These are phyloP conservation scores for Norana najaformis DNA, from an alignment of 2,888 invertebrate genomes.

Conservation along the genomic window DNA sequence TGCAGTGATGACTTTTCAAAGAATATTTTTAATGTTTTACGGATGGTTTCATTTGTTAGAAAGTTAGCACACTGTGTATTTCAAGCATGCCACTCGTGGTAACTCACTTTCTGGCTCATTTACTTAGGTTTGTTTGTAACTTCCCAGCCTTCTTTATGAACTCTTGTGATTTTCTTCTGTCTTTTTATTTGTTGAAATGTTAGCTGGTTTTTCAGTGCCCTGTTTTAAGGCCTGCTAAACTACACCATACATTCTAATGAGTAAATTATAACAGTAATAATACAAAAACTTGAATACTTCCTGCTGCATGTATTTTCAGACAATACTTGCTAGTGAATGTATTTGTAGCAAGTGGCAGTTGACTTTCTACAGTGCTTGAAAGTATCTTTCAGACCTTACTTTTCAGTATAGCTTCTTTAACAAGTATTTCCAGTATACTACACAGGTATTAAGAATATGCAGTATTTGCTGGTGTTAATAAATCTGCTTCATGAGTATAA, in stretches of 20 bases:
- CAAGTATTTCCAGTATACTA: not conserved
- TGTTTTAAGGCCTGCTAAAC: too few relatives aligned
- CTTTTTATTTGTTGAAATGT: not conserved
- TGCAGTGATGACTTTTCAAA: not conserved
- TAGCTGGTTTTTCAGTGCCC: not conserved
- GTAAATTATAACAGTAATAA: not conserved
- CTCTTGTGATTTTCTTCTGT: not conserved
- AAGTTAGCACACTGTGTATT: not conserved
- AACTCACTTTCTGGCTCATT: not conserved
- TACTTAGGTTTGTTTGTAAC: not conserved
- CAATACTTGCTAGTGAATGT: not conserved
- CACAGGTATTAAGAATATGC: not conserved
- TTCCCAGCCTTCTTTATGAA: not conserved
- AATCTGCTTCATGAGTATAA: not conserved
- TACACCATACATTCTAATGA: not conserved
- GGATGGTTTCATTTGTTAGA: not conserved
- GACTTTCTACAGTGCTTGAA: not conserved
- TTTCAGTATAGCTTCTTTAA: not conserved
- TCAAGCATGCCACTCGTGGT: not conserved
- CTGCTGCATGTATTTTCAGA: not conserved
- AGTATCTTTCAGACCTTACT: not conserved
- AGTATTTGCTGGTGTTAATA: not conserved
- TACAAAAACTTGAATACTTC: not conserved
- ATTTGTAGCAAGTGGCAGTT: not conserved
- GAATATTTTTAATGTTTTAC: not conserved